Evolutionary conservation across 2,888 invertebrate species (phyloP).

Genomic region (Dendrolimus houi): DNA sequence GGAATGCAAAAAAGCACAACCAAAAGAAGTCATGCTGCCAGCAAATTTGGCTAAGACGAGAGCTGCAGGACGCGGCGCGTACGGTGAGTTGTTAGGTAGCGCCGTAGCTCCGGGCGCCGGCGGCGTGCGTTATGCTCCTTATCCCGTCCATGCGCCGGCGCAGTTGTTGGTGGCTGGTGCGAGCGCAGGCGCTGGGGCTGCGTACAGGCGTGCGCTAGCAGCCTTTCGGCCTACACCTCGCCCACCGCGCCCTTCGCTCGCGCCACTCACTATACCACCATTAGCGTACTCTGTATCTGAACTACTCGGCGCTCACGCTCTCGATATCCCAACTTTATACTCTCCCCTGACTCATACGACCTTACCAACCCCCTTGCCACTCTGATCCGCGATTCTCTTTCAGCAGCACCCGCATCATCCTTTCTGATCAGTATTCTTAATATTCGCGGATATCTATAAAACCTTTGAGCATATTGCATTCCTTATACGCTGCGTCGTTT

Average conservation of each 20-base stretch:
- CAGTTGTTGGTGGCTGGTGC: conserved; percentile 62
- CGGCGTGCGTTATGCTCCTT: conserved; percentile 79
- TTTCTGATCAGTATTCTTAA: conserved; percentile 30
- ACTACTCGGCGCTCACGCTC: conserved; percentile 79
- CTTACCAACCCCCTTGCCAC: conserved; percentile 62
- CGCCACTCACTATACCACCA: conserved; percentile 56
- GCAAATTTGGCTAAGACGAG: conserved; percentile 96
- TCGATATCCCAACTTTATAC: conserved; percentile 83
- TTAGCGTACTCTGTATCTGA: conserved; percentile 72
- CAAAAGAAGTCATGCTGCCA: conserved; percentile 99
- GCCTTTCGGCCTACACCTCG: conserved; percentile 60
- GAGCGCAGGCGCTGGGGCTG: conserved; percentile 46
- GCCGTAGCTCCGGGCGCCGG: conserved; percentile 76
- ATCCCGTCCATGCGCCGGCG: conserved; percentile 74
- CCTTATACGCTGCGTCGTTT: conserved; percentile 22
- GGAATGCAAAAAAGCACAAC: conserved; percentile 99
- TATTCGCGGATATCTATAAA: conserved; percentile 4
- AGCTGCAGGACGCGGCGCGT: conserved; percentile 95
- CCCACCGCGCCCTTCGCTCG: conserved; percentile 51
- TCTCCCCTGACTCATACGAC: conserved; percentile 83
- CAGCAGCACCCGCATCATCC: conserved; percentile 70
- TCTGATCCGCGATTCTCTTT: conserved; percentile 71
- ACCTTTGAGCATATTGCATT: conserved; percentile 23
- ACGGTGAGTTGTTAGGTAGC: conserved; percentile 97
- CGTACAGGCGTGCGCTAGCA: conserved; percentile 64